Base-by-base conservation (phyloP, 2,113 vertebrate genomes). In the Proterorhinus semilunaris region DNA sequence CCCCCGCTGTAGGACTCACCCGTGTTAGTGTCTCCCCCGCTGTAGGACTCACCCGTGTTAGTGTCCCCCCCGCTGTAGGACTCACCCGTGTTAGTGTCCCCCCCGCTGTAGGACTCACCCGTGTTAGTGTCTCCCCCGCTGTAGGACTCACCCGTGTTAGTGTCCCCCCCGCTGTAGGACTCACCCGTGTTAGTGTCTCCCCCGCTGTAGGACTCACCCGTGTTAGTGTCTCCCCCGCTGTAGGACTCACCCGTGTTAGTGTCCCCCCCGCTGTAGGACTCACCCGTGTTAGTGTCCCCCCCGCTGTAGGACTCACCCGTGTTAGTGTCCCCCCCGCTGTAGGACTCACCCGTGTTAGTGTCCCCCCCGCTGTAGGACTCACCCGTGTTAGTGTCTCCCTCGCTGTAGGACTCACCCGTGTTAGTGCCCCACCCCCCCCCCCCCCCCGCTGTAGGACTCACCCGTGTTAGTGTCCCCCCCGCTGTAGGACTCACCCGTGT, bases 241-340 rank as follows among this genome's bases (percentile, higher is more conserved):
- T 53, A 13, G n/a, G 49, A 50, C 49, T 50, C 11, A 13, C 11
- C 10, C 10, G 1, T 11, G 49, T 13, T 17, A 9, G 10, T 21
- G 21, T 21, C 21, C 2, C 21, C 2, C 21, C 21, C 1, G n/a
- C n/a, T 21, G 21, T 21, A 21, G 2, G 21, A 21, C 21, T 21
- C 21, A 21, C 21, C 21, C 21, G 21, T 21, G 21, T 21, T 21
- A 21, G n/a, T 21, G 21, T 21, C 2, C 21, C 2, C 21, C 21
- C 21, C 21, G 21, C 21, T 21, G n/a, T n/a, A 21, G 13, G 36
- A 45, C 0, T 57, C n/a, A 98, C 97, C 97, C 92, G 94, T 97
- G 81, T 99, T 98, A 64, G 94, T 95, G 87, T 96, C 93, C 79
- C 97, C 97, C 48, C 97, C 97, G 86, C 92, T 90, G 83, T 93